Conservation (phyloP, 1,140 invertebrate species). For the Ceratosolen fusciceps region DNA sequence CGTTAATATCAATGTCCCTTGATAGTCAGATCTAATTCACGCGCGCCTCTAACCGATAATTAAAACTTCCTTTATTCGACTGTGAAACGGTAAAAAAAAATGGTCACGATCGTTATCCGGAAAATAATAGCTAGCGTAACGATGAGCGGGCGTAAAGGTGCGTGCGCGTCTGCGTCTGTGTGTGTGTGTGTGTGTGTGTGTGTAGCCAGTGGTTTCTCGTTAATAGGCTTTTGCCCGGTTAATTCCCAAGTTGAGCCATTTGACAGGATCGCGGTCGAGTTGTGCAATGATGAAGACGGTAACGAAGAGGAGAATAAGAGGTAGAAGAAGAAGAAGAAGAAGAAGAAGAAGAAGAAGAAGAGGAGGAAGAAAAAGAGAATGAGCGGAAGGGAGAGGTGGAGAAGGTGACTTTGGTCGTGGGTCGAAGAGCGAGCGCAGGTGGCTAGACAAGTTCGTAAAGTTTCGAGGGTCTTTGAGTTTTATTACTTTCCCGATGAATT, state of each 20-base stretch:
- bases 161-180: too few relatives aligned
- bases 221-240: constrained; percentile 59
- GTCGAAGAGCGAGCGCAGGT: constrained; percentile 41
- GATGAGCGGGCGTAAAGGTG: too few relatives aligned
- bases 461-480: constrained; percentile 64
- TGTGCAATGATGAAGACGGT: background rate
- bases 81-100: too few relatives aligned
- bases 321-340: background rate
- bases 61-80: too few relatives aligned
- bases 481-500: constrained; percentile 60
- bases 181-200: too few relatives aligned
- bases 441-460: constrained; percentile 56
- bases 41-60: too few relatives aligned
- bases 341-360: too few relatives aligned
- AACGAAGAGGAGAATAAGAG: background rate
- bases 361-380: too few relatives aligned
- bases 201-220: constrained; percentile 56
- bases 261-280: background rate
- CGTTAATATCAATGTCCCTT: too few relatives aligned
- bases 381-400: background rate
- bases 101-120: too few relatives aligned
- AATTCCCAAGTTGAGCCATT: constrained; percentile 49
- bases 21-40: too few relatives aligned
- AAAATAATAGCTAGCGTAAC: too few relatives aligned
- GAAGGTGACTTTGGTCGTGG: background rate